These are phyloP conservation scores for Limnephilus lunatus DNA, from an alignment of 2,888 invertebrate genomes.

Conservation along the genomic window DNA sequence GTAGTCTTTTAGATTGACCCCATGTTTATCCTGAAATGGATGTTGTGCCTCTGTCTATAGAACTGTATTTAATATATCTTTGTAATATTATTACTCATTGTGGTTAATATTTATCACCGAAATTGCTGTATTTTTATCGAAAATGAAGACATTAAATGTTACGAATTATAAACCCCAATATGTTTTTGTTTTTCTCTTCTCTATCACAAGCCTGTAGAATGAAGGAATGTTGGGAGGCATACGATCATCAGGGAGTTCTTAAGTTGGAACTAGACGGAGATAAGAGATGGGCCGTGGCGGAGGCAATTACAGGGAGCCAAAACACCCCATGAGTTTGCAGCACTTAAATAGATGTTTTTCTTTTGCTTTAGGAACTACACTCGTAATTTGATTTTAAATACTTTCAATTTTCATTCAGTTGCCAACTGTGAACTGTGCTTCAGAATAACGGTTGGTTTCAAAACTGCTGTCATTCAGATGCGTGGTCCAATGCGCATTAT, in stretches of 20 bases:
- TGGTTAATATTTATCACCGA: conserved; percentile 58
- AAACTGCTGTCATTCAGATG: too few relatives aligned
- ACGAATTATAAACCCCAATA: conserved; percentile 56
- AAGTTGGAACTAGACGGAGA: too few relatives aligned
- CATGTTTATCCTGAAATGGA: conserved; percentile 63
- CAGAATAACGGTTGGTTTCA: too few relatives aligned
- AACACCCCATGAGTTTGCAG: too few relatives aligned
- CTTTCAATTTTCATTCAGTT: too few relatives aligned
- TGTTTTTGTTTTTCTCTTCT: conserved; percentile 20
- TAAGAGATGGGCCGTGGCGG: background rate
- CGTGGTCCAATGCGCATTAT: too few relatives aligned
- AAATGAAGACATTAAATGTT: conserved; percentile 64
- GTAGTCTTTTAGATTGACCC: conserved; percentile 52
- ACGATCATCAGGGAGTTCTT: too few relatives aligned
- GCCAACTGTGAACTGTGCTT: too few relatives aligned
- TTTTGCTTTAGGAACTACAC: too few relatives aligned
- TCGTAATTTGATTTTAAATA: too few relatives aligned
- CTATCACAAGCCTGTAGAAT: background rate
- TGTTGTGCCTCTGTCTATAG: conserved; percentile 65
- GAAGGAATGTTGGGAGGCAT: background rate
- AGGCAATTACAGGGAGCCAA: too few relatives aligned
- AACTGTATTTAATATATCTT: conserved; percentile 57
- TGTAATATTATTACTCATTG: conserved; percentile 56
- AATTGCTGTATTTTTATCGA: conserved; percentile 64
- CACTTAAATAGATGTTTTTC: too few relatives aligned